These are phyloP conservation scores for Sebastes schlegelii DNA, from an alignment of 2,113 vertebrate genomes.

Conservation along the genomic window DNA sequence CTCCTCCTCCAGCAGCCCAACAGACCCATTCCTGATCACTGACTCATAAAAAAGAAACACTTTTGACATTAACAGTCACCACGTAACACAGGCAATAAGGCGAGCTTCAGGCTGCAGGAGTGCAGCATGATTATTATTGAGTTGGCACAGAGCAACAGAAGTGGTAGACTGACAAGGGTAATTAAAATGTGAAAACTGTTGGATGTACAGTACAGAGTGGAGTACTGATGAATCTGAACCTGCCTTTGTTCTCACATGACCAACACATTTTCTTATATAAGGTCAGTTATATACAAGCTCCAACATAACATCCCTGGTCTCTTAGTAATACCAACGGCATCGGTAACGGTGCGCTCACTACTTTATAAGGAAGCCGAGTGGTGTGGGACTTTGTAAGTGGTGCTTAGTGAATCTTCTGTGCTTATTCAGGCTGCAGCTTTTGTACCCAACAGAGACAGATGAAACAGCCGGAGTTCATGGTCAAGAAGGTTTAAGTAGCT, in stretches of 20 bases:
- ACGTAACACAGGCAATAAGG: slow-evolving; percentile 56
- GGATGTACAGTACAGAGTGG: neutral
- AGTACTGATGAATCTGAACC: neutral
- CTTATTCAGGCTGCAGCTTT: slow-evolving; percentile 32
- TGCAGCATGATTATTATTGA: slow-evolving; percentile 46
- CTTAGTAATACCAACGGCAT: slow-evolving; percentile 35
- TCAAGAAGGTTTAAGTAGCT: slow-evolving; percentile 43
- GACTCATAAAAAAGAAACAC: slow-evolving; percentile 65
- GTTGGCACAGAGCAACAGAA: slow-evolving; percentile 58
- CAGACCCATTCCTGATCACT: slow-evolving; percentile 64
- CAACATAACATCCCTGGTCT: slow-evolving; percentile 19
- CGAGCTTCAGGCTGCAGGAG: slow-evolving; percentile 46
- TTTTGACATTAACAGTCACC: slow-evolving; percentile 61
- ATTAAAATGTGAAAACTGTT: slow-evolving; percentile 33
- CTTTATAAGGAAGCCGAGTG: slow-evolving; percentile 62
- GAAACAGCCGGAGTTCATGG: slow-evolving; percentile 26
- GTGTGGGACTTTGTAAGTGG: slow-evolving; percentile 13
- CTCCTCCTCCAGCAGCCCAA: slow-evolving; percentile 31
- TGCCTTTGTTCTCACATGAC: slow-evolving; percentile 4
- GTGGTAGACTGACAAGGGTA: slow-evolving; percentile 26
- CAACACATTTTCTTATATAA: neutral
- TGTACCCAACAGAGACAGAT: slow-evolving; percentile 23
- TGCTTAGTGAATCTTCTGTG: slow-evolving; percentile 16
- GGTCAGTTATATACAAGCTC: slow-evolving; percentile 9
- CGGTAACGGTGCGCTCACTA: slow-evolving; percentile 22